These are phyloP conservation scores for Varanus komodoensis DNA, from an alignment of 2,113 vertebrate species.

Conservation along the genomic window DNA sequence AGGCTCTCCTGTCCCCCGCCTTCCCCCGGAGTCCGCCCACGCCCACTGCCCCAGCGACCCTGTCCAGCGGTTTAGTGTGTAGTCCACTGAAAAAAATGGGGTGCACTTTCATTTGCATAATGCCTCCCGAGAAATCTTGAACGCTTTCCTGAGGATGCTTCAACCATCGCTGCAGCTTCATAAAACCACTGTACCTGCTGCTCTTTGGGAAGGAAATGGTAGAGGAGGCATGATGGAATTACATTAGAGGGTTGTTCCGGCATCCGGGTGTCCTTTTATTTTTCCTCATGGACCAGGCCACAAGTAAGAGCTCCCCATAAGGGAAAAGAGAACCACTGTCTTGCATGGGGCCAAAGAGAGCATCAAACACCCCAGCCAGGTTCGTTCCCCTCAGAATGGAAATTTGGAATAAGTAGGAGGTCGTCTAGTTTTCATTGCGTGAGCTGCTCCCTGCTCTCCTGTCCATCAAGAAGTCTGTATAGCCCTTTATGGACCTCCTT, in stretches of 20 bases:
- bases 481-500: not conserved
- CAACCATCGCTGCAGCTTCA: not conserved
- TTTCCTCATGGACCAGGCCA: not conserved
- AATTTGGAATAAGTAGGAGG: not conserved
- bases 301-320: too few species aligned
- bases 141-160: not conserved
- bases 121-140: not conserved
- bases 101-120: not conserved
- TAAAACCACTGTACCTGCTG: not conserved
- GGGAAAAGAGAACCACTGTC: not conserved
- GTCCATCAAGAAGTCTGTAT: not conserved
- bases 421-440: not conserved
- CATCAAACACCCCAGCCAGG: not conserved
- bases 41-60: too few species aligned
- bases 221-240: not conserved
- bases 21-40: too few species aligned
- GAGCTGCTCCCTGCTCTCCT: not conserved
- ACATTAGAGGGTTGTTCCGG: not conserved
- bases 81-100: not conserved
- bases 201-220: not conserved
- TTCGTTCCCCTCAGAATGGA: not conserved
- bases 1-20: too few species aligned
- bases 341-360: too few species aligned
- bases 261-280: not conserved
- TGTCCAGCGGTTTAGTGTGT: not conserved